These are phyloP conservation scores for Triplophysa tibetana DNA, from an alignment of 2,113 vertebrate species.

Conservation along the genomic window DNA sequence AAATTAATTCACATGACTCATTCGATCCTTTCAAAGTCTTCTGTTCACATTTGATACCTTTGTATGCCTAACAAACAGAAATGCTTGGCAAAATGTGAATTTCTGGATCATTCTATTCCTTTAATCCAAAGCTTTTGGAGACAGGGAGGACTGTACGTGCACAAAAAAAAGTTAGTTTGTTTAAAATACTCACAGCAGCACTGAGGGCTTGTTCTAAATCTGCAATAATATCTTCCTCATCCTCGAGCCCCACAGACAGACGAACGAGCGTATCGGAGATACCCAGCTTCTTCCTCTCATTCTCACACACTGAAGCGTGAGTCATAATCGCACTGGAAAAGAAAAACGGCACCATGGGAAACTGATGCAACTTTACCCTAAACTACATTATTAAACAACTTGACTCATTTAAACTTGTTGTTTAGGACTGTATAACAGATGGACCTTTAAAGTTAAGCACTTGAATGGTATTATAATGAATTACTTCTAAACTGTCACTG, in stretches of 20 bases:
- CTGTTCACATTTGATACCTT: too few species aligned
- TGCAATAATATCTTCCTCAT: conserved; percentile 81
- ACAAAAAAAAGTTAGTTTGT: not conserved
- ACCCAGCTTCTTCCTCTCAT: conserved; percentile 77
- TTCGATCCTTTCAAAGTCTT: too few species aligned
- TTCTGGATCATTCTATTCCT: too few species aligned
- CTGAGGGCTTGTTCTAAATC: conserved; percentile 85
- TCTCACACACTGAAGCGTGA: conserved; percentile 83
- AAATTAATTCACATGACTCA: too few species aligned
- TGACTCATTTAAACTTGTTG: not conserved
- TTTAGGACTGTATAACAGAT: not conserved
- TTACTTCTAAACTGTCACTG: not conserved
- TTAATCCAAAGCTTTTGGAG: not conserved
- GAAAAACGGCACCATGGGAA: not conserved
- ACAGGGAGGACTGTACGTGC: not conserved
- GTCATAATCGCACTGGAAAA: conserved; percentile 87
- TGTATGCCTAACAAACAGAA: too few species aligned
- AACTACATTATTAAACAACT: not conserved
- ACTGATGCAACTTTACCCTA: not conserved
- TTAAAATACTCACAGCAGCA: conserved; percentile 77
- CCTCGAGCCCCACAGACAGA: conserved; percentile 89
- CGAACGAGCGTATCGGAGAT: conserved; percentile 88
- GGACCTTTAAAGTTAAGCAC: too few species aligned
- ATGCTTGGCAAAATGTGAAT: too few species aligned
- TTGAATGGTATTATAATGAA: not conserved